Conservation (phyloP, 2,797 vertebrate genomes). For the Zenarchopterus dispar region DNA sequence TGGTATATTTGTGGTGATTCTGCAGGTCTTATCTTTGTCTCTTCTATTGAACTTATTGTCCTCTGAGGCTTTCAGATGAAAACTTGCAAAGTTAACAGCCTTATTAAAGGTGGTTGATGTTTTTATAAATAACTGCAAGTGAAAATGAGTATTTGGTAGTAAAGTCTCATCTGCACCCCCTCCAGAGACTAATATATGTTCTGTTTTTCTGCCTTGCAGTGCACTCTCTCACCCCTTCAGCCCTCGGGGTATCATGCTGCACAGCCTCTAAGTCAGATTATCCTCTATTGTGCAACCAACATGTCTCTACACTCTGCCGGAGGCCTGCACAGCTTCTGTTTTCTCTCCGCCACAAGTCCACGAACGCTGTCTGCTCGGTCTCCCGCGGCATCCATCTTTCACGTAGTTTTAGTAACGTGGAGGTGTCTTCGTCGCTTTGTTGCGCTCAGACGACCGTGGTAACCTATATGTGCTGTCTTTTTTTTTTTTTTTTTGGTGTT, state of each 20-base stretch:
- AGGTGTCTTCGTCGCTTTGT: conserved; percentile 20
- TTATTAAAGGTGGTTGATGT: conserved; percentile 36
- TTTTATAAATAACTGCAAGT: not conserved
- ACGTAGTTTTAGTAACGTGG: not conserved
- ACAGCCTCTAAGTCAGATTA: conserved; percentile 66
- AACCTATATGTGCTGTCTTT: conserved; percentile 14
- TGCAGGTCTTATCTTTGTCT: not conserved
- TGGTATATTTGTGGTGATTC: conserved; percentile 12
- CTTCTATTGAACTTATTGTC: not conserved
- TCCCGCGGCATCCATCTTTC: conserved; percentile 13
- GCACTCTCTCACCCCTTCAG: conserved; percentile 67
- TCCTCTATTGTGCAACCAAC: conserved; percentile 63
- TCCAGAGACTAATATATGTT: conserved; percentile 46
- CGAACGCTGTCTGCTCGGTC: conserved; percentile 28
- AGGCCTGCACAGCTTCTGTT: conserved; percentile 44
- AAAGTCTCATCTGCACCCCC: conserved; percentile 45
- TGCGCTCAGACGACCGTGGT: conserved; percentile 32
- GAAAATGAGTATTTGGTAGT: conserved; percentile 45
- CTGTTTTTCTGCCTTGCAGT: conserved; percentile 34
- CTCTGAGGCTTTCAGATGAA: conserved; percentile 15
- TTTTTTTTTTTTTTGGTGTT: conserved; percentile 16
- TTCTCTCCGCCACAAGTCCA: conserved; percentile 34
- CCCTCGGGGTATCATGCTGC: conserved; percentile 68
- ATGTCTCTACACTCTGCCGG: conserved; percentile 55
- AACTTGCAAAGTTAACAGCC: conserved; percentile 47